Base-by-base conservation (phyloP, 2,888 invertebrate species). In the Trichopoda pennipes region DNA sequence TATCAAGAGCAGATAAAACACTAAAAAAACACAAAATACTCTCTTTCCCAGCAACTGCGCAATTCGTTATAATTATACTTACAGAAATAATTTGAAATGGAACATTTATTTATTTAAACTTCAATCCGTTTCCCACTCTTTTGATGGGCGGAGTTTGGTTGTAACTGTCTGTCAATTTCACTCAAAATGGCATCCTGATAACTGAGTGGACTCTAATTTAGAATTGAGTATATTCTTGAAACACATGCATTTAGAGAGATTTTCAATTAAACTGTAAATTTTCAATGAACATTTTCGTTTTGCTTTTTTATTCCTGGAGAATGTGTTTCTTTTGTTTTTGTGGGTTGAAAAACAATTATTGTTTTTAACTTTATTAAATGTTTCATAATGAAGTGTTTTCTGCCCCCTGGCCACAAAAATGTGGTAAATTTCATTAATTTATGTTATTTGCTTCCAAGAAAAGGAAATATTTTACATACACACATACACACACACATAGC, bases 301-400 rank as follows among this genome's bases (percentile, higher is more conserved):
- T 76, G 23, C 49, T 69, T 42, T 64, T 51, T 55, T 53, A 55
- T 35, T 53, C 58, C 42, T 60, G 12, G 16, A 42, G 56, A 32
- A 42, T 42, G 23, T 44, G 3, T 42, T 21, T 38, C 19, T 28
- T 28, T 42, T 19, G 28, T 53, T 60, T 47, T 72, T 81, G 70
- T 76, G 66, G 76, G 76, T 66, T 66, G 81, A 76, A 78, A 83
- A 70, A 80, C 79, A 73, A 77, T 82, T 81, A 81, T 81, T 79
- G 84, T 81, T 80, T 78, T 77, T 79, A 78, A 81, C 81, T 81
- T 81, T 76, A 79, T 84, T 84, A 81, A 81, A 81, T 84, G 80
- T 77, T 84, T 79, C 84, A 80, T 81, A 81, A 84, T 84, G 81
- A 84, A 82, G 81, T 82, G 81, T 47, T 79, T 78, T 82, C 78